Conservation (phyloP, 2,113 vertebrate genomes). For the Synodontis membranacea region DNA sequence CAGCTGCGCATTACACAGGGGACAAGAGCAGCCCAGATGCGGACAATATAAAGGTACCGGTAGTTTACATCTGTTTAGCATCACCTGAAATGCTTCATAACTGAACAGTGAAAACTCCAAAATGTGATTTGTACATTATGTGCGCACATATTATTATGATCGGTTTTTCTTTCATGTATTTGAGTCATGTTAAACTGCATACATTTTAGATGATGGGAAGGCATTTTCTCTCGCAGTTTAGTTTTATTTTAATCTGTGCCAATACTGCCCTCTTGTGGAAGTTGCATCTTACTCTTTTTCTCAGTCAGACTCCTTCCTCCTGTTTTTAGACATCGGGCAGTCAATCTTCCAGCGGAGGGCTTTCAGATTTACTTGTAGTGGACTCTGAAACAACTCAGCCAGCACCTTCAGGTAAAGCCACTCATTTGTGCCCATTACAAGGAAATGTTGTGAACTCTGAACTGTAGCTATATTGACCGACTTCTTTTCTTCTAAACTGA, state of each 20-base stretch:
- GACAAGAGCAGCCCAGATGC: conserved; percentile 83
- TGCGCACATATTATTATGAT: background rate
- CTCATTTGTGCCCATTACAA: background rate
- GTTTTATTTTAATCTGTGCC: conserved; percentile 1
- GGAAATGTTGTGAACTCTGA: background rate
- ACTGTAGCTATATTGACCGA: background rate
- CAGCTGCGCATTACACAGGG: conserved; percentile 94
- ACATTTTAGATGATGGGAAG: background rate
- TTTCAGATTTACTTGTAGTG: conserved; percentile 88
- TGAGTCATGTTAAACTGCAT: background rate
- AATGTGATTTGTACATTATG: background rate
- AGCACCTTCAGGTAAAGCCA: conserved; percentile 71
- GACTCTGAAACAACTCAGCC: conserved; percentile 69
- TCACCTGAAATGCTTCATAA: background rate
- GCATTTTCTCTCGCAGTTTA: background rate
- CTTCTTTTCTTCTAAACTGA: background rate
- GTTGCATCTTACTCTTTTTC: background rate
- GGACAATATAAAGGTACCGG: conserved; percentile 63
- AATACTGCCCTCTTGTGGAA: conserved; percentile 46
- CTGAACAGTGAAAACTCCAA: background rate
- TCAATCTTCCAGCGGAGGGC: conserved; percentile 77
- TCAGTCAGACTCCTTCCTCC: background rate
- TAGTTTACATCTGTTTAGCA: conserved; percentile 15
- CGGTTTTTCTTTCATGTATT: too few species aligned
- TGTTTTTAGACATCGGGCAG: conserved; percentile 68